Evolutionary conservation across 2,888 invertebrate species (phyloP).

Genomic region (Heteromurus nitidus): DNA sequence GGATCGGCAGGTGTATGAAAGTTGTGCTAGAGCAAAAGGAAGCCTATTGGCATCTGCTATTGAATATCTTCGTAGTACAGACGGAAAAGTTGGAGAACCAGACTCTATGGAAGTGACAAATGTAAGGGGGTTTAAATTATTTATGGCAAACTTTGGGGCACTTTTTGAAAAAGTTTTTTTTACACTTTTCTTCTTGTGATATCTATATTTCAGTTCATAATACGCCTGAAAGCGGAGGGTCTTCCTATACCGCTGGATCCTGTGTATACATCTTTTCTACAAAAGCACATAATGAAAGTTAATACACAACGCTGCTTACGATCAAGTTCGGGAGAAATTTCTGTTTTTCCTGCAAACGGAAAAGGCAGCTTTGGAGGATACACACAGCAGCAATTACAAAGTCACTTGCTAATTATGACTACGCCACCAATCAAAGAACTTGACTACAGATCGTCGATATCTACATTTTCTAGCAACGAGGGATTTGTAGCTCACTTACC

Average conservation of each 20-base stretch:
- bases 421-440: conserved; percentile 70
- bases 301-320: conserved; percentile 70
- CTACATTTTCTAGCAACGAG: conserved; percentile 53
- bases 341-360: conserved; percentile 44
- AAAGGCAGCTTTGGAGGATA: conserved; percentile 62
- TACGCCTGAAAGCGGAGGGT: conserved; percentile 72
- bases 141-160: background rate
- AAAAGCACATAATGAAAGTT: conserved; percentile 71
- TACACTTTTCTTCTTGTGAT: background rate
- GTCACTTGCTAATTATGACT: conserved; percentile 68
- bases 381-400: conserved; percentile 69
- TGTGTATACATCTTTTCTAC: conserved; percentile 69
- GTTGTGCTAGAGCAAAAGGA: conserved; percentile 71
- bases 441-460: conserved; percentile 59
- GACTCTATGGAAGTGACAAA: conserved; percentile 71
- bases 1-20: conserved; percentile 72
- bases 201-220: conserved; percentile 66
- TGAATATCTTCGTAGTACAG: conserved; percentile 66
- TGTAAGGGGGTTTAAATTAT: conserved; percentile 60
- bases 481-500: conserved; percentile 40
- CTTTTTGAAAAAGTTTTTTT: no score
- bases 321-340: conserved; percentile 45
- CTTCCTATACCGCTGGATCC: conserved; percentile 67
- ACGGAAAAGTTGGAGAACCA: conserved; percentile 63
- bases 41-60: conserved; percentile 65